Evolutionary conservation across 2,113 vertebrate genomes (phyloP).

Genomic region (Macrotis lagotis): DNA sequence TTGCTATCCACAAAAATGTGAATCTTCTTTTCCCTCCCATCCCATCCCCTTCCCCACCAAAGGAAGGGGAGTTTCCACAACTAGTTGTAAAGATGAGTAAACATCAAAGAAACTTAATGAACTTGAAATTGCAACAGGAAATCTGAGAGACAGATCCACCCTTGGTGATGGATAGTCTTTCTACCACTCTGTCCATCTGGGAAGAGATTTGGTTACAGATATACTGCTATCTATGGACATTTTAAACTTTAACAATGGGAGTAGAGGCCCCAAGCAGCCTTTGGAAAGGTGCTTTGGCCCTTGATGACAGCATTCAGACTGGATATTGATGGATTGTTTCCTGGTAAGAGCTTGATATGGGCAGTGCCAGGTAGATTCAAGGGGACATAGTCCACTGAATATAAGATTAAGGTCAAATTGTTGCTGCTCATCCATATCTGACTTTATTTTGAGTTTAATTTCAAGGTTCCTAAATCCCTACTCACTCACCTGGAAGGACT

Average conservation of each 20-base stretch:
- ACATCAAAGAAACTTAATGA: constrained; percentile 38
- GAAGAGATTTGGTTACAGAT: constrained; percentile 11
- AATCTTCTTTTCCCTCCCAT: neutral
- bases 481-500: neutral
- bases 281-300: neutral
- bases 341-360: neutral
- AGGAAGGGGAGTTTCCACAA: constrained; percentile 5
- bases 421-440: neutral
- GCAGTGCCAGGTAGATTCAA: neutral
- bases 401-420: neutral
- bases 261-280: neutral
- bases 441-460: neutral
- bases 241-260: constrained; percentile 5
- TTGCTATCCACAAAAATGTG: neutral
- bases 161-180: neutral
- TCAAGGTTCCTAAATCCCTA: neutral
- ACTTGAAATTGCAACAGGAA: constrained; percentile 38
- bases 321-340: constrained; percentile 1
- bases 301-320: neutral
- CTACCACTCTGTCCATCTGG: neutral
- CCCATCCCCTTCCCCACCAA: neutral
- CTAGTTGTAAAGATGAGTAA: neutral
- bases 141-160: neutral
- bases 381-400: neutral
- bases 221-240: neutral